Conservation (phyloP, 2,113 vertebrate genomes). For the Nycticebus coucang region DNA sequence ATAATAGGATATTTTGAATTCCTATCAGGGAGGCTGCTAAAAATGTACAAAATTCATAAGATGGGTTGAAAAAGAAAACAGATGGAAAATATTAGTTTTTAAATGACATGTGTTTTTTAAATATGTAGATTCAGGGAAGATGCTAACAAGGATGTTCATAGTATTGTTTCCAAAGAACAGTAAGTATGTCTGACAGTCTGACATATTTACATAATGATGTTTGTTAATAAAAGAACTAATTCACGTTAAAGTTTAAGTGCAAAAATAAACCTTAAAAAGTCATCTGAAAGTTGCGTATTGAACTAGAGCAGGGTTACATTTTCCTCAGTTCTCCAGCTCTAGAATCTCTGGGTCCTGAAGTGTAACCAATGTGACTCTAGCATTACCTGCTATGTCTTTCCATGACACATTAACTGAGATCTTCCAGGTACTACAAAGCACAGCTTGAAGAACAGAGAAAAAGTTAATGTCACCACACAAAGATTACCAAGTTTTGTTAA, state of each 20-base stretch:
- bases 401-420: rapidly evolving
- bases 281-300: background rate
- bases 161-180: constrained; percentile 2
- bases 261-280: background rate
- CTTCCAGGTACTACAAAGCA: background rate
- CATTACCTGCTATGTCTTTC: background rate
- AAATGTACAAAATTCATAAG: constrained; percentile 52
- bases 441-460: background rate
- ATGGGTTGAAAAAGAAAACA: constrained; percentile 45
- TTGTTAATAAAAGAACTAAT: background rate
- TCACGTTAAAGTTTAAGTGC: background rate
- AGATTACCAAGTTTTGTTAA: background rate
- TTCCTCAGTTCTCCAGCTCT: background rate
- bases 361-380: background rate
- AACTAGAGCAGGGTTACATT: background rate
- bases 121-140: background rate
- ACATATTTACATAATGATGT: background rate
- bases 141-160: background rate
- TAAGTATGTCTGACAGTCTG: background rate
- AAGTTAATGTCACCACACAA: rapidly evolving
- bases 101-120: constrained; percentile 41
- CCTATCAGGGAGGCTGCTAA: background rate
- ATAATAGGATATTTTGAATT: constrained; percentile 61
- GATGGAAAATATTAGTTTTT: background rate
- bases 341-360: background rate